A percentile compares a stretch with the other conserved stretches of the same genome.
These are phyloP conservation scores for Esperia sulphurella DNA, from an alignment of 2,888 invertebrate species.

Conservation along the genomic window DNA sequence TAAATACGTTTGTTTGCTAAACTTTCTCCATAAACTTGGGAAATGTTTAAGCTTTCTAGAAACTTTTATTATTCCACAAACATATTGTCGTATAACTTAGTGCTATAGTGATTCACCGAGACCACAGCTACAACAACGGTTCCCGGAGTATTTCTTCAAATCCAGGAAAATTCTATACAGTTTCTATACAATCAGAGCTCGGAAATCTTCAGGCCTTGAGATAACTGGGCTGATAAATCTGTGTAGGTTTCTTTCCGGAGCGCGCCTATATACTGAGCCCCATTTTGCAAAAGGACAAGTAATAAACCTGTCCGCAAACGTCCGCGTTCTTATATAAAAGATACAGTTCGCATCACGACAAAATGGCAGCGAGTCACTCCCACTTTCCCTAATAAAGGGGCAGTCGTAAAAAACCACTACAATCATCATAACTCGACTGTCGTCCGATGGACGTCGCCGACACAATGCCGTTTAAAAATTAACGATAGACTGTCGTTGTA, in stretches of 20 bases:
- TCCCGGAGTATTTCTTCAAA: too few species aligned
- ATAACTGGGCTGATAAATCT: too few species aligned
- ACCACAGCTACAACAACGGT: too few species aligned
- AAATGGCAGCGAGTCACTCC: slow-evolving; percentile 47
- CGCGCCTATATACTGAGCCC: background rate
- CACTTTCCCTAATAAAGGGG: slow-evolving; percentile 69
- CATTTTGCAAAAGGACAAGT: slow-evolving; percentile 46
- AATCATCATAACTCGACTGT: slow-evolving; percentile 67
- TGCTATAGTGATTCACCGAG: too few species aligned
- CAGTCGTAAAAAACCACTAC: slow-evolving; percentile 71
- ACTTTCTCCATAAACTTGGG: too few species aligned
- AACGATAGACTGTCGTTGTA: slow-evolving; percentile 24
- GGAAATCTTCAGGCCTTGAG: too few species aligned
- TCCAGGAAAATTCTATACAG: too few species aligned
- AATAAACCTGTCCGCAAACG: slow-evolving; percentile 56
- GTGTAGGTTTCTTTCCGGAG: background rate
- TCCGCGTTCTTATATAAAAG: slow-evolving; percentile 50
- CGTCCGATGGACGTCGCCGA: slow-evolving; percentile 32
- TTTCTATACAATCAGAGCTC: too few species aligned
- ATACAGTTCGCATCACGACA: slow-evolving; percentile 51
- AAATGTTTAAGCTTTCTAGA: too few species aligned
- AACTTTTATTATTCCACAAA: too few species aligned
- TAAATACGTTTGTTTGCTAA: too few species aligned
- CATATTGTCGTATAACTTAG: too few species aligned
- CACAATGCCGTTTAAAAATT: slow-evolving; percentile 60